Evolutionary conservation across 2,113 vertebrate genomes (phyloP).

Genomic region (Xiphorhynchus elegans): DNA sequence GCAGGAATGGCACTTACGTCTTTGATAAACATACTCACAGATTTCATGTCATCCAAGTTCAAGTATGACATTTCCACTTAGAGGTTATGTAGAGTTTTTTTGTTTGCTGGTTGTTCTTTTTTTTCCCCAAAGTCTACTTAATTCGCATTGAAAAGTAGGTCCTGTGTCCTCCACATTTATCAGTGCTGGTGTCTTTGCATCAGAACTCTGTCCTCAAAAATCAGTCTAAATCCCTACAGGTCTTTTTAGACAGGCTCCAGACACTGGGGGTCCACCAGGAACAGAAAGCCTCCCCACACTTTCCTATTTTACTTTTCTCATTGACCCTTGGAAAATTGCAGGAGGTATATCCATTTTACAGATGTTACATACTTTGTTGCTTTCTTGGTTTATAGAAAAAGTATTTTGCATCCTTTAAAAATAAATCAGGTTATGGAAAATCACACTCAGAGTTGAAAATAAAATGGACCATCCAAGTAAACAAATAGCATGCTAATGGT

Average conservation of each 20-base stretch:
- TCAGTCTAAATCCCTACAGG: background rate
- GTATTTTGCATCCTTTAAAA: background rate
- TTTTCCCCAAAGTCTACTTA: background rate
- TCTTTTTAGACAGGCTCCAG: background rate
- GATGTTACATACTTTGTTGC: background rate
- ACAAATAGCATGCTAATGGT: background rate
- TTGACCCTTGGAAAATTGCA: background rate
- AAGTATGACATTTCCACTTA: background rate
- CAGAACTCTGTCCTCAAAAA: background rate
- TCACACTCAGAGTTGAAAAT: background rate
- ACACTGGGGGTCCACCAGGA: background rate
- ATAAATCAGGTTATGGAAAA: background rate
- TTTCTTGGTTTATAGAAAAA: background rate
- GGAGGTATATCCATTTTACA: background rate
- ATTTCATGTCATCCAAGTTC: background rate
- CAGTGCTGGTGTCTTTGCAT: background rate
- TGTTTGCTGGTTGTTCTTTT: background rate
- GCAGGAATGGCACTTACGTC: background rate
- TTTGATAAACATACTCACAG: background rate
- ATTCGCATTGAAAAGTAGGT: background rate
- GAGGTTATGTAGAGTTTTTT: background rate
- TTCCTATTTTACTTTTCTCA: background rate
- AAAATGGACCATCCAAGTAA: background rate
- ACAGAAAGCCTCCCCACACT: background rate
- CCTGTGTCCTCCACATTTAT: background rate